phyloP scores from a whole-genome alignment of 2,888 invertebrate genomes.

The Thecophora atra region DNA sequence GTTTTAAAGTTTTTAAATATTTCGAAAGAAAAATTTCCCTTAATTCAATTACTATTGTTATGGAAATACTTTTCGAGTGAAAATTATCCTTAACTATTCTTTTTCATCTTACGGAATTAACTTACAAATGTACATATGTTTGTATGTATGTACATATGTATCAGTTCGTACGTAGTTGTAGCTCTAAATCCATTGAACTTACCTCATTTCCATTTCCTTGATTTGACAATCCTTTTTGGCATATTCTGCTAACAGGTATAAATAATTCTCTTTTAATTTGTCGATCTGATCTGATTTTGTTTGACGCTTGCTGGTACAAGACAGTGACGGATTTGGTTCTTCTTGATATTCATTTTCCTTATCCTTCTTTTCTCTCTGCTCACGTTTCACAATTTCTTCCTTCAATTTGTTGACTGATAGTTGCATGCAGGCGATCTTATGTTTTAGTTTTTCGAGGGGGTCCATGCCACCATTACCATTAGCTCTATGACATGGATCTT shows the following conservation, averaged over 20 bases:
- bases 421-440: constrained; percentile 55
- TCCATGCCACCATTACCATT: constrained; percentile 38
- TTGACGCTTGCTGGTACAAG: constrained; percentile 52
- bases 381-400: constrained; percentile 49
- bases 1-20: background rate
- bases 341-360: constrained; percentile 40
- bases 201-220: constrained; percentile 58
- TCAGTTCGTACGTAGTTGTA: too few relatives aligned
- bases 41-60: too few relatives aligned
- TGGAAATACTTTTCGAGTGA: too few relatives aligned
- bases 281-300: constrained; percentile 54
- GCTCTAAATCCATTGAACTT: constrained; percentile 25
- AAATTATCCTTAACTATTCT: too few relatives aligned
- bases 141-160: too few relatives aligned
- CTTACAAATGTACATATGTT: too few relatives aligned
- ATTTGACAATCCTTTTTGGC: constrained; percentile 60
- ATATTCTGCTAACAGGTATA: constrained; percentile 57
- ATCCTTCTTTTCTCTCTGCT: constrained; percentile 14
- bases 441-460: constrained; percentile 53
- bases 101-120: too few relatives aligned
- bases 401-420: constrained; percentile 53
- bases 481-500: background rate
- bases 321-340: constrained; percentile 52
- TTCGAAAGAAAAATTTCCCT: background rate
- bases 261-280: constrained; percentile 61